Evolutionary conservation across 2,888 invertebrate genomes (phyloP).

Genomic region (Hyposoter didymator): DNA sequence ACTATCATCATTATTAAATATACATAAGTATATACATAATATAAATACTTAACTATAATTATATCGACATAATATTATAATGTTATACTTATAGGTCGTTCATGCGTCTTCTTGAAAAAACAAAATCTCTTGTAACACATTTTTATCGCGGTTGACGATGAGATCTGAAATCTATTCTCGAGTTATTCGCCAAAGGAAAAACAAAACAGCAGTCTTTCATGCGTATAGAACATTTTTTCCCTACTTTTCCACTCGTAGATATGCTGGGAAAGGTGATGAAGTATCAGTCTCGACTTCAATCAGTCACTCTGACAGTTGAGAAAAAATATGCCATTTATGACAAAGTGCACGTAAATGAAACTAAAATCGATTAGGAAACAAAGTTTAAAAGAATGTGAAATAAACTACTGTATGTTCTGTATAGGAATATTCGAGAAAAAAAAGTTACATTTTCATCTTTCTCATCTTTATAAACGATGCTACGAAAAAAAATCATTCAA

Average conservation of each 20-base stretch:
- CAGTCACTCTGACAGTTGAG: too few relatives aligned
- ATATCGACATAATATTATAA: conserved; percentile 46
- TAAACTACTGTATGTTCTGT: not conserved
- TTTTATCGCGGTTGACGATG: conserved; percentile 22
- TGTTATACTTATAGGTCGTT: conserved; percentile 59
- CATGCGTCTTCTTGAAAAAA: conserved; percentile 55
- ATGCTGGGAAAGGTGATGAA: not conserved
- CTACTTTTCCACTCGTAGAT: conserved; percentile 1
- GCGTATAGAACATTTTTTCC: not conserved
- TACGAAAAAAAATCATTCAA: conserved; percentile 7
- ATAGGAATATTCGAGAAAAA: conserved; percentile 3
- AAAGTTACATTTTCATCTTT: conserved; percentile 40
- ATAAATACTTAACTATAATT: conserved; percentile 54
- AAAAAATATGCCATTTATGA: not conserved
- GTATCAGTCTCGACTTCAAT: not conserved
- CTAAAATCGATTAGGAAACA: not conserved
- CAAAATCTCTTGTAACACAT: conserved; percentile 51
- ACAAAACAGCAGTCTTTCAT: not conserved
- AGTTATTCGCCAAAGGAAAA: conserved; percentile 13
- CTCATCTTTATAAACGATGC: conserved; percentile 57
- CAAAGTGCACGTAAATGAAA: conserved; percentile 9
- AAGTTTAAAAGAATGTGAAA: conserved; percentile 1
- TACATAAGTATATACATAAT: conserved; percentile 55
- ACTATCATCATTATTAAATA: not conserved
- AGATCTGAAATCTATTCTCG: not conserved